Evolutionary conservation across 2,113 vertebrate genomes (phyloP), one percentile per base, ranked within the genome.

Genomic region (Stigmatopora nigra): DNA sequence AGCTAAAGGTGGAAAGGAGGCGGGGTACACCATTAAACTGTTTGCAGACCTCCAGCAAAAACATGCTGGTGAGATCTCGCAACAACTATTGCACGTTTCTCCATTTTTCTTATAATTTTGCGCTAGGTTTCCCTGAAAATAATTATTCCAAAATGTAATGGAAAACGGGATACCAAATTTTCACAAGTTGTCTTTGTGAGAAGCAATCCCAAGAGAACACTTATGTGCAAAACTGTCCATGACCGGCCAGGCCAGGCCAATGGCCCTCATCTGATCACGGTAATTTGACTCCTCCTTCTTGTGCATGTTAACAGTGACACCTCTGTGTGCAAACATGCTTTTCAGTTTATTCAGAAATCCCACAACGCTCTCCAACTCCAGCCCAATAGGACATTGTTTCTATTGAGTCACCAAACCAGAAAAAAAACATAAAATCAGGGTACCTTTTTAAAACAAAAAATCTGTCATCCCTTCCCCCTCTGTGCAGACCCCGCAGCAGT

Each of bases 261-360:
- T 63, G 61, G 70, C 76, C 82, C 75, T 78, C 79, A 77, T 75
- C 75, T 59, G 73, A 85, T 82, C 75, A 66, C 77, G 41, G 68
- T 70, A 67, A 85, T 86, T 85, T 83, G 81, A 64, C 78, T 77
- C 71, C 56, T 38, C n/a, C 55, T 61, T 49, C 65, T 20, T 7
- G n/a, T 4, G 16, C 58, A 9, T 15, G 61, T 73, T 74, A 66
- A 79, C 2, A 76, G 72, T 53, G 74, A 78, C 61, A 20, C 63
- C 72, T 62, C 70, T 67, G 73, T 65, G 71, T 68, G 57, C 61
- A 51, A 67, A 78, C 68, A 79, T 65, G 44, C 69, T 69, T 55
- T 72, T 66, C 60, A 48, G 67, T 5, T 52, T 62, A 19, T 66
- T 60, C 74, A 80, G 83, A 83, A 84, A 88, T 86, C 80, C 72